A percentile compares a stretch with the other conserved stretches of the same genome.
Evolutionary conservation across 2,797 vertebrate genomes (phyloP).

Genomic region (Sebastes itinus): DNA sequence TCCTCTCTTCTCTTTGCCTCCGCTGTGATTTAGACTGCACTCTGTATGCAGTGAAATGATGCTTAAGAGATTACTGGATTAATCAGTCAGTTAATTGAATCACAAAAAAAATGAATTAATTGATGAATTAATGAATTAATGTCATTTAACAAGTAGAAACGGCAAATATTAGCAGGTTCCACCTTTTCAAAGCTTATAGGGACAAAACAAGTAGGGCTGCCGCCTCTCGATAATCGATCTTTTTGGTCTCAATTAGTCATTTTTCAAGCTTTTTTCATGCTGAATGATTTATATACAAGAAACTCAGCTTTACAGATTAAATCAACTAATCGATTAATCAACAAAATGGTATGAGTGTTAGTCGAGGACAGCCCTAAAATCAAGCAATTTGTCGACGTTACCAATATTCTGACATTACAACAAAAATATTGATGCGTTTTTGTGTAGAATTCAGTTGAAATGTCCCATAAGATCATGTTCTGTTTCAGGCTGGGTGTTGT

Average conservation of each 20-base stretch:
- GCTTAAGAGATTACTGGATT: background rate
- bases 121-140: background rate
- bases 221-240: rapidly evolving
- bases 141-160: background rate
- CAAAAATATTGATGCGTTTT: background rate
- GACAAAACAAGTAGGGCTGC: background rate
- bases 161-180: background rate
- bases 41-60: too few species aligned
- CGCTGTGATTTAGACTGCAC: background rate
- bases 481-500: background rate
- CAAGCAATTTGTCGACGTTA: too few species aligned
- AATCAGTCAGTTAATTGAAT: background rate
- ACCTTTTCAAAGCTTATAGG: background rate
- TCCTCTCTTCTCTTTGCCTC: background rate
- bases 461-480: background rate
- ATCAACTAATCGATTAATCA: too few species aligned
- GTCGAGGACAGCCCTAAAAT: too few species aligned
- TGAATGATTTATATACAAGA: too few species aligned
- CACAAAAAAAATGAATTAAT: background rate
- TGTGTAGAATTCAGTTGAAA: background rate
- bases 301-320: too few species aligned
- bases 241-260: too few species aligned
- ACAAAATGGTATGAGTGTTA: too few species aligned
- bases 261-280: too few species aligned
- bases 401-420: background rate